Conservation (phyloP, 2,888 invertebrate species). For the Netelia fuscicornis region DNA sequence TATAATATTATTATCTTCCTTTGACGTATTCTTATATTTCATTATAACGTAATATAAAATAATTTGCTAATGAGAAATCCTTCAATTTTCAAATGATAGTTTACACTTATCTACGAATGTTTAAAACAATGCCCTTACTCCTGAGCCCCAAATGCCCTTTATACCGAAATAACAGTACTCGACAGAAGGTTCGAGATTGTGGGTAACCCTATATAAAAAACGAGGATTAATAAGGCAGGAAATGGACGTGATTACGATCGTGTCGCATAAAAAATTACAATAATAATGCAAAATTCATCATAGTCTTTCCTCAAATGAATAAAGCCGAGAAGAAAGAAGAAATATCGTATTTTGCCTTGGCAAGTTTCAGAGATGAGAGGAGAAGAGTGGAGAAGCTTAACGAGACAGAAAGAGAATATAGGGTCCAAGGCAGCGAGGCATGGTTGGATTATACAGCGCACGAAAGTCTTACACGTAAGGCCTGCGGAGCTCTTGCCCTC, state of each 20-base stretch:
- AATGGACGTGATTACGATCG: not conserved
- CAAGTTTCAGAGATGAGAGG: slow-evolving; percentile 4
- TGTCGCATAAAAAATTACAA: not conserved
- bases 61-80: no score
- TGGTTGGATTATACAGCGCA: slow-evolving; percentile 40
- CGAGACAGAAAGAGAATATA: slow-evolving; percentile 34
- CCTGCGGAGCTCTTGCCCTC: not conserved
- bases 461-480: slow-evolving; percentile 11
- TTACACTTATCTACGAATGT: no score
- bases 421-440: slow-evolving; percentile 32
- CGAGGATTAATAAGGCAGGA: not conserved
- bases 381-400: slow-evolving; percentile 41
- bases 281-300: not conserved
- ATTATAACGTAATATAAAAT: no score
- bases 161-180: no score
- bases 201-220: not conserved
- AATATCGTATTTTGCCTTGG: slow-evolving; percentile 4
- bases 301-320: not conserved
- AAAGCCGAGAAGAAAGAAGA: not conserved
- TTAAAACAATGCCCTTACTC: no score
- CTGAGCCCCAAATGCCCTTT: no score
- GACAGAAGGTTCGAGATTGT: not conserved
- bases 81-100: no score
- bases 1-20: no score
- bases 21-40: no score